phyloP scores from a whole-genome alignment of 2,888 invertebrate species.

The Cheilosia vernalis region DNA sequence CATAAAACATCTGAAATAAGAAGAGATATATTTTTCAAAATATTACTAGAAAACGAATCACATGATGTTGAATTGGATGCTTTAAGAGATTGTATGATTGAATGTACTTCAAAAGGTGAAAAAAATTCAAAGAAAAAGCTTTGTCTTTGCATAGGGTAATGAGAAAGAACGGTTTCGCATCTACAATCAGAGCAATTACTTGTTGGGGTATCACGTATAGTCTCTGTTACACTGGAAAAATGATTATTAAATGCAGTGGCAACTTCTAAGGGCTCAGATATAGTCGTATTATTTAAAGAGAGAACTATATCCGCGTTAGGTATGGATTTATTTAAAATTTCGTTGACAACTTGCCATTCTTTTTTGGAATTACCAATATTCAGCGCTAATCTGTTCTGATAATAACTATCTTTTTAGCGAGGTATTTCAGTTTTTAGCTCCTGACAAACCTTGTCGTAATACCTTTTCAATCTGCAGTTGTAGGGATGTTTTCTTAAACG shows the following conservation, averaged over 20 bases:
- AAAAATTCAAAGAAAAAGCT: slow-evolving; percentile 8
- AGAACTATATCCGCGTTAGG: too few relatives aligned
- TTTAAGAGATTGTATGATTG: slow-evolving; percentile 21
- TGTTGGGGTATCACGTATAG: background rate
- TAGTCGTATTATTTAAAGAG: too few relatives aligned
- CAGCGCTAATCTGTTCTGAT: too few relatives aligned
- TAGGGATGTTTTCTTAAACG: too few relatives aligned
- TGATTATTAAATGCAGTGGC: background rate
- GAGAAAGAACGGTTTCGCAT: background rate
- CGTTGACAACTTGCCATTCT: slow-evolving; percentile 1
- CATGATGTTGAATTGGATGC: slow-evolving; percentile 10
- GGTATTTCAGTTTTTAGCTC: too few relatives aligned
- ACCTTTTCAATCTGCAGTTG: too few relatives aligned
- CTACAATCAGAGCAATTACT: background rate
- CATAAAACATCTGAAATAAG: too few relatives aligned
- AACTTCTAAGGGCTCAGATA: too few relatives aligned
- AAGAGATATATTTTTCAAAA: too few relatives aligned
- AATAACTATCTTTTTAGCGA: too few relatives aligned
- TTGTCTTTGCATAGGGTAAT: background rate
- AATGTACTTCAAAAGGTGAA: slow-evolving; percentile 13
- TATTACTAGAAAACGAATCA: slow-evolving; percentile 1
- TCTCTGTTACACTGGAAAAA: slow-evolving; percentile 3
- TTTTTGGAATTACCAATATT: background rate
- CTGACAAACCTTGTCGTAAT: too few relatives aligned
- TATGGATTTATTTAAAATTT: too few relatives aligned